A percentile compares a stretch with the other conserved stretches of the same genome.
These are phyloP conservation scores for Tiphia femorata DNA, from an alignment of 2,888 invertebrate genomes.

Conservation along the genomic window DNA sequence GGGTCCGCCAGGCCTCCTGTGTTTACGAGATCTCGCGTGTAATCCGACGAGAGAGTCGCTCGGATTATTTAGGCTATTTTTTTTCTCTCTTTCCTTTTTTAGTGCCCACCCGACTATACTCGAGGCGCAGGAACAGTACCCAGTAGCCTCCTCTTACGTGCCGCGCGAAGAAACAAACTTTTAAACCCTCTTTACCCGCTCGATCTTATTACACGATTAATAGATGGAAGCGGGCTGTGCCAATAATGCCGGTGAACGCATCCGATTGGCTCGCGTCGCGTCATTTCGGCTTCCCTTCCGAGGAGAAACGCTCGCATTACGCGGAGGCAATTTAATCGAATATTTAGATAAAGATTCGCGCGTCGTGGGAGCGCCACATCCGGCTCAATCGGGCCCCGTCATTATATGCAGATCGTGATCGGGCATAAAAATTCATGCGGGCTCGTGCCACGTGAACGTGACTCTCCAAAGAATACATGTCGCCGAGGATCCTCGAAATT, in stretches of 20 bases:
- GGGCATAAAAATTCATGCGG: slow-evolving; percentile 56
- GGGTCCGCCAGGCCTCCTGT: background rate
- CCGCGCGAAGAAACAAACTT: too few relatives aligned
- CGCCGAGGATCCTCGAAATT: too few relatives aligned
- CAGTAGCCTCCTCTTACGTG: too few relatives aligned
- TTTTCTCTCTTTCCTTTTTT: too few relatives aligned
- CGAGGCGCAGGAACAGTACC: too few relatives aligned
- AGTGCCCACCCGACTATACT: too few relatives aligned
- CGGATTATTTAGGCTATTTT: slow-evolving; percentile 9
- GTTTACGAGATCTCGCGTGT: background rate
- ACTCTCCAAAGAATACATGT: too few relatives aligned
- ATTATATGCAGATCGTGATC: slow-evolving; percentile 60
- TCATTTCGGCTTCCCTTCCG: background rate
- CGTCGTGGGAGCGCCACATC: slow-evolving; percentile 57
- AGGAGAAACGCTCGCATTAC: background rate
- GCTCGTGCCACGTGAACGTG: slow-evolving; percentile 13
- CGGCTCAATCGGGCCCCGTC: slow-evolving; percentile 58
- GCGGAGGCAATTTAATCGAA: slow-evolving; percentile 32
- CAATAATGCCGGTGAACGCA: too few relatives aligned
- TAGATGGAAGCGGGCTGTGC: too few relatives aligned
- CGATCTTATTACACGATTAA: too few relatives aligned
- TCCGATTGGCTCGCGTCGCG: too few relatives aligned
- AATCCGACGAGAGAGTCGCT: background rate
- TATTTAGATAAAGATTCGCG: slow-evolving; percentile 36
- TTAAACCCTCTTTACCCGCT: too few relatives aligned